Base-by-base conservation (phyloP, 2,888 invertebrate species). In the Synanthedon myopaeformis region DNA sequence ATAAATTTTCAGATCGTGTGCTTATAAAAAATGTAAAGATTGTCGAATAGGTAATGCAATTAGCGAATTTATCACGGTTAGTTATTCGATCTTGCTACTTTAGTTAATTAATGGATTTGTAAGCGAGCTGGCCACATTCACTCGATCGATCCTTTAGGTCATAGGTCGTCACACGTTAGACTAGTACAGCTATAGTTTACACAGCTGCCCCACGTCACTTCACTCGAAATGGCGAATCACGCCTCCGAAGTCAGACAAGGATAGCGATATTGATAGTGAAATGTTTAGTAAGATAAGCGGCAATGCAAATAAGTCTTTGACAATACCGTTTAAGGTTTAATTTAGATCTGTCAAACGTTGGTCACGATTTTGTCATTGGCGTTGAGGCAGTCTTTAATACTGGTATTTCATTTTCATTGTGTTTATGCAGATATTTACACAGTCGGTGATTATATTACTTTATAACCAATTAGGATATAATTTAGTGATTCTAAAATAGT, bases 81-180 rank as follows among this genome's bases (percentile, higher is more conserved):
- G 57, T 67, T 65, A 72, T 69, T 72, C 67, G 66, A 65, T 70
- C 64, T 66, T 60, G 67, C 69, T 74, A 73, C 70, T 75, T 70
- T 67, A 64, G 71, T 72, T 77, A 76, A 78, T 77, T 76, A 77
- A 81, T 79, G 74, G 76, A 76, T 75, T 76, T 60, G 55, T 61
- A 61, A 74, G 70, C 72, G 67, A 70, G 69, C 70, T 70, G 72
- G 70, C 74, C 76, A 79, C 82, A 80, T 82, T 84, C 81, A 79
- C 81, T 72, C 74, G 71, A 79, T 77, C 80, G 81, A 79, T 79
- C 76, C 77, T 64, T 74, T 80, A 81, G 85, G 85, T 85, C 85
- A 85, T 78, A 82, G 83, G 85, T 85, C 83, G 79, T 62, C 65
- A 60, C 65, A 67, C 66, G 84, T 68, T 69, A 73, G 77, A 85